These are phyloP conservation scores for Battus philenor DNA, from an alignment of 1,140 invertebrate genomes.

Conservation along the genomic window DNA sequence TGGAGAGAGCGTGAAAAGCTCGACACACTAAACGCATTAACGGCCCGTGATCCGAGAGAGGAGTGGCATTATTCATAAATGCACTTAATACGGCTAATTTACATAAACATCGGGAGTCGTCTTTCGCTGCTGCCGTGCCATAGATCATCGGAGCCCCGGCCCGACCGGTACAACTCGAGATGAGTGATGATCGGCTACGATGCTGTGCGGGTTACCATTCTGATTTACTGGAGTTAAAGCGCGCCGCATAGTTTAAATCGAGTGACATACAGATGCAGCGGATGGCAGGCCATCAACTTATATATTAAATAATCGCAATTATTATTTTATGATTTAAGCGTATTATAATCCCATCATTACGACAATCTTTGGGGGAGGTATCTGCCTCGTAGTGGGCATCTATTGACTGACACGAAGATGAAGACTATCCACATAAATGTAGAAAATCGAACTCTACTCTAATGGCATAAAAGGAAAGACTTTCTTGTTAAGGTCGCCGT, in stretches of 20 bases:
- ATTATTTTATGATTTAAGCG: too few species aligned
- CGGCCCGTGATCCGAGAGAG: neutral
- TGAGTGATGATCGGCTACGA: slow-evolving; percentile 31
- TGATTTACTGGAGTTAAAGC: slow-evolving; percentile 39
- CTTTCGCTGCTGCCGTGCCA: slow-evolving; percentile 15
- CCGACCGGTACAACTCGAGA: slow-evolving; percentile 17
- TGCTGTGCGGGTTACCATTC: slow-evolving; percentile 24
- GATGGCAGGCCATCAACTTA: too few species aligned
- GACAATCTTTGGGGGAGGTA: too few species aligned
- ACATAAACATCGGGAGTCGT: slow-evolving; percentile 23
- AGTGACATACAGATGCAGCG: slow-evolving; percentile 21
- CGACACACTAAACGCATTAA: slow-evolving; percentile 10
- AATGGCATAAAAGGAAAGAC: too few species aligned
- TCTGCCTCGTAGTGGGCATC: too few species aligned
- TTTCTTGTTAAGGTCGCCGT: too few species aligned
- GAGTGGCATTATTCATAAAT: slow-evolving; percentile 13
- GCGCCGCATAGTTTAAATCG: slow-evolving; percentile 23
- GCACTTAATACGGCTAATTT: slow-evolving; percentile 20
- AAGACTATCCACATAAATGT: too few species aligned
- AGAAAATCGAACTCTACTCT: too few species aligned
- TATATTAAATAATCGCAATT: too few species aligned
- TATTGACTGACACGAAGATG: too few species aligned
- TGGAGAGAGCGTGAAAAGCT: neutral
- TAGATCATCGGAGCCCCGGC: slow-evolving; percentile 19
- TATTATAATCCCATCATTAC: too few species aligned